Percentiles rank a stretch among this genome's conserved stretches.
These are phyloP conservation scores for Oreotrochilus melanogaster DNA, from an alignment of 2,113 vertebrate genomes.

Conservation along the genomic window DNA sequence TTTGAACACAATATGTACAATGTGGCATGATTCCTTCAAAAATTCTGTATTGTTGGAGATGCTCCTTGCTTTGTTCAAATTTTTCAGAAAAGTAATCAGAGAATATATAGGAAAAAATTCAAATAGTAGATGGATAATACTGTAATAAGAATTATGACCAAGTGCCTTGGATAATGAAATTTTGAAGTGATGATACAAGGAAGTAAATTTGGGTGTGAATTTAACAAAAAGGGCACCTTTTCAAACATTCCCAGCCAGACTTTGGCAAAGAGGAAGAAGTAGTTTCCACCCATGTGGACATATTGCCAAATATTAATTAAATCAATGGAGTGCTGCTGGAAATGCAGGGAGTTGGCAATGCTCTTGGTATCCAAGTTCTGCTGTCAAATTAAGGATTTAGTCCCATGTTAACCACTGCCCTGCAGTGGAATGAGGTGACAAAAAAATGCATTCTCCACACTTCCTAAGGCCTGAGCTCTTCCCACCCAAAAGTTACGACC, in stretches of 20 bases:
- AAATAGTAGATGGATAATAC: background rate
- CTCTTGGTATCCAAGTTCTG: background rate
- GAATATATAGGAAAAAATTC: background rate
- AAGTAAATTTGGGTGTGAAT: background rate
- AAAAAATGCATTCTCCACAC: background rate
- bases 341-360: background rate
- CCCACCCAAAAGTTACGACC: background rate
- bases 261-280: background rate
- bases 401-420: background rate
- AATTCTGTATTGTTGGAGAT: background rate
- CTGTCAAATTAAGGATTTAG: background rate
- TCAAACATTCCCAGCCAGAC: background rate
- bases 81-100: background rate
- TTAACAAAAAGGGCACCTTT: background rate
- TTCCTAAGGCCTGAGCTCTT: background rate
- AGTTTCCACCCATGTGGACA: background rate
- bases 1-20: background rate
- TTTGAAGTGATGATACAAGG: background rate
- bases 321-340: background rate
- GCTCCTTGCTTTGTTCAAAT: background rate
- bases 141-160: background rate
- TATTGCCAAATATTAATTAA: background rate
- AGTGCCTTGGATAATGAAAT: background rate
- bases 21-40: background rate
- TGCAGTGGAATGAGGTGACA: background rate